These are phyloP conservation scores for Scaptodrosophila lebanonensis DNA, from an alignment of 1,140 invertebrate species.

Conservation along the genomic window DNA sequence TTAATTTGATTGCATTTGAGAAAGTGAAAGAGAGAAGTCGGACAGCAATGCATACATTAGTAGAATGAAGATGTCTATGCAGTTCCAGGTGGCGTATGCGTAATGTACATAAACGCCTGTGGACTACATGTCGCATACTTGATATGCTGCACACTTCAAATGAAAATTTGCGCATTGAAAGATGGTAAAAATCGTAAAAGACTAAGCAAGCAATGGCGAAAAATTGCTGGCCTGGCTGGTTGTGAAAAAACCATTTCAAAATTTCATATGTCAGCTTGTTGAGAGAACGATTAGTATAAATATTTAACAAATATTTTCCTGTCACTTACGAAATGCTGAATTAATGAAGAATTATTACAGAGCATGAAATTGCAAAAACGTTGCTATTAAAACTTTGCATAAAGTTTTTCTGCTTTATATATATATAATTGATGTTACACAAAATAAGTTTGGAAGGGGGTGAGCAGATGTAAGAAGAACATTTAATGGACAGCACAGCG, in stretches of 20 bases:
- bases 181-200: constrained; percentile 77
- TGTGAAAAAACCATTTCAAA: constrained; percentile 49
- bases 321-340: constrained; percentile 12
- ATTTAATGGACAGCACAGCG: constrained; percentile 14
- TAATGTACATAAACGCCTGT: constrained; percentile 7
- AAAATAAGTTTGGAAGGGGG: too few relatives aligned
- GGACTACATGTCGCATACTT: constrained; percentile 35
- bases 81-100: background rate
- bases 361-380: constrained; percentile 12
- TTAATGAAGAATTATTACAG: background rate
- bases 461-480: too few relatives aligned
- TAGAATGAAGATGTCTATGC: constrained; percentile 4
- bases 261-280: constrained; percentile 73
- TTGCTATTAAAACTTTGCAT: constrained; percentile 3
- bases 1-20: too few relatives aligned
- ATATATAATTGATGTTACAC: too few relatives aligned
- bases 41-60: too few relatives aligned
- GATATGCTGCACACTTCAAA: constrained; percentile 58
- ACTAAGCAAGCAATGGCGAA: constrained; percentile 8
- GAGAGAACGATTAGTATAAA: constrained; percentile 58
- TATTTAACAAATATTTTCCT: constrained; percentile 15
- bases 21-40: too few relatives aligned
- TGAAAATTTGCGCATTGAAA: constrained; percentile 74
- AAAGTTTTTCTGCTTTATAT: too few relatives aligned
- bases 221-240: constrained; percentile 5